Evolutionary conservation across 2,113 vertebrate genomes (phyloP).

Genomic region (Dicerorhinus sumatrensis): DNA sequence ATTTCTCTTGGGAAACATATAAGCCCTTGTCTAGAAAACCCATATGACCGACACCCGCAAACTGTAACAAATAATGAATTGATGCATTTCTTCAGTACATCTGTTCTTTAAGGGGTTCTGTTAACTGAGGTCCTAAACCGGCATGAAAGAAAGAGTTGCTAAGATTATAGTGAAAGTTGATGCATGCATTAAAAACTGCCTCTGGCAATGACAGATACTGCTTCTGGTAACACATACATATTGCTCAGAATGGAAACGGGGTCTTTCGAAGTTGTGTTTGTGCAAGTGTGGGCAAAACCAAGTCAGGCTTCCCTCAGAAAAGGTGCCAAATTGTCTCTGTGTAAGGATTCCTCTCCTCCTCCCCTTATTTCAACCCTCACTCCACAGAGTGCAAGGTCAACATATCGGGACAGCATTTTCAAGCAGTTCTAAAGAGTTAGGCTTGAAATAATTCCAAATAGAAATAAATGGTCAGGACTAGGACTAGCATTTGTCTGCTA

Average conservation of each 20-base stretch:
- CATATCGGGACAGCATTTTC: not conserved
- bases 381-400: not conserved
- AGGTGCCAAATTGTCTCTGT: not conserved
- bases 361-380: not conserved
- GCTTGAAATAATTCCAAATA: slow-evolving; percentile 73
- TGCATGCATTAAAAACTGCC: slow-evolving; percentile 74
- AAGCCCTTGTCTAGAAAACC: slow-evolving; percentile 84
- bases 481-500: slow-evolving; percentile 71
- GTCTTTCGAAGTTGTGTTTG: slow-evolving; percentile 21
- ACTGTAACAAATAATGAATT: slow-evolving; percentile 82
- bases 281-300: slow-evolving; percentile 36
- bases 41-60: slow-evolving; percentile 86
- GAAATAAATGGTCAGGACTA: slow-evolving; percentile 74
- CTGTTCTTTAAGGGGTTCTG: slow-evolving; percentile 82
- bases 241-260: not conserved
- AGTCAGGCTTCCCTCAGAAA: slow-evolving; percentile 4
- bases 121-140: slow-evolving; percentile 77
- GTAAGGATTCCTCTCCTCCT: not conserved
- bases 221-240: slow-evolving; percentile 6
- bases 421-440: slow-evolving; percentile 57
- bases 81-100: slow-evolving; percentile 79
- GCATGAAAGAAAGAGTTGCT: slow-evolving; percentile 71
- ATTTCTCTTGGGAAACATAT: slow-evolving; percentile 85
- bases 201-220: slow-evolving; percentile 34
- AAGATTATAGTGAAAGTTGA: slow-evolving; percentile 75